These are phyloP conservation scores for Otolemur crassicaudatus DNA, from an alignment of 2,797 vertebrate species.

Conservation along the genomic window DNA sequence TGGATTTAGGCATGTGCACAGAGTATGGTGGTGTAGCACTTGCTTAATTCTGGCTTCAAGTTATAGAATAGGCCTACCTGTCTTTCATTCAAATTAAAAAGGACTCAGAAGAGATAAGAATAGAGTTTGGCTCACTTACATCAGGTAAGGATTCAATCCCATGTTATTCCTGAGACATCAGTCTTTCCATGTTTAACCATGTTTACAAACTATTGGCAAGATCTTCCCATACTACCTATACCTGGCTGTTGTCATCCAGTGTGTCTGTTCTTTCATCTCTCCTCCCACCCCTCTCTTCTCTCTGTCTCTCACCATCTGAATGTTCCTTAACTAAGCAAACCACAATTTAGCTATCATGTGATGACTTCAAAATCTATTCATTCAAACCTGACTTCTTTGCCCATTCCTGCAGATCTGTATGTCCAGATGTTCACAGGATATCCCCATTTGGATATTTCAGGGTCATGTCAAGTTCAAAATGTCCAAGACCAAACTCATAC, in stretches of 20 bases:
- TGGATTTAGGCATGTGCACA: neutral
- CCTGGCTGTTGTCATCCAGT: neutral
- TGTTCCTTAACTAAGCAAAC: neutral
- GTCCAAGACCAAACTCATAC: neutral
- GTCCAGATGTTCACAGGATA: neutral
- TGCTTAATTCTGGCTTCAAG: neutral
- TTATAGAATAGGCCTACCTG: neutral
- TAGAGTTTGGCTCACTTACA: neutral
- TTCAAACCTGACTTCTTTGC: neutral
- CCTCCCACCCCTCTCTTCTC: neutral
- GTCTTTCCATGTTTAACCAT: neutral
- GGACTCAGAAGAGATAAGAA: neutral
- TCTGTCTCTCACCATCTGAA: neutral
- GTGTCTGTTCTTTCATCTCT: neutral
- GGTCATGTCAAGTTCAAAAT: neutral
- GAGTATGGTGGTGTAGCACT: neutral
- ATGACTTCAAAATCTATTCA: neutral
- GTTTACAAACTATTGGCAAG: neutral
- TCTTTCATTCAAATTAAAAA: conserved; percentile 7
- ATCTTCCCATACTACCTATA: neutral
- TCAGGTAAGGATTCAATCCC: neutral
- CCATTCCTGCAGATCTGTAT: neutral
- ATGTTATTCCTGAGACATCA: neutral
- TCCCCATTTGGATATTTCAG: neutral
- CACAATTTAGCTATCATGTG: neutral